These are phyloP conservation scores for Pogonus chalceus DNA, from an alignment of 1,140 invertebrate genomes.

Conservation along the genomic window DNA sequence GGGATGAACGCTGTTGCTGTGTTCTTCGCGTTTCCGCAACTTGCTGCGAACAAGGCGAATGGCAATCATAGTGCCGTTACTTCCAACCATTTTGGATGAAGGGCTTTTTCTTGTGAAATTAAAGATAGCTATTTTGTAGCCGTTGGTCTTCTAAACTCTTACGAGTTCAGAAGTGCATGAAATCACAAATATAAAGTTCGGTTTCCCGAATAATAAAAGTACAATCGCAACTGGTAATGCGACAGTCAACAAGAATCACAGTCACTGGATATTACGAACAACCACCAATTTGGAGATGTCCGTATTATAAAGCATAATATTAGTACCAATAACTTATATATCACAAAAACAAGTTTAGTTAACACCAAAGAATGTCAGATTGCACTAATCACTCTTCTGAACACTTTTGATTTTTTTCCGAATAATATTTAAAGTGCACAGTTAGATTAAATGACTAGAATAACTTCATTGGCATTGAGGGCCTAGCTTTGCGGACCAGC, in stretches of 20 bases:
- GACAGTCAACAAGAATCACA: not conserved
- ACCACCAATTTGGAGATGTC: not conserved
- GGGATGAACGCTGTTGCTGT: slow-evolving; percentile 53
- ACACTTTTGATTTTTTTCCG: no score
- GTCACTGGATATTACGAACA: not conserved
- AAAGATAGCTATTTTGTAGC: slow-evolving; percentile 34
- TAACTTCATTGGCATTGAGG: slow-evolving; percentile 12
- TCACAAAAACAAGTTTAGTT: not conserved
- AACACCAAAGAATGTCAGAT: not conserved
- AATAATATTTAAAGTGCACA: not conserved
- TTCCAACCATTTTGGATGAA: slow-evolving; percentile 56
- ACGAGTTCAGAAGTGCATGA: not conserved
- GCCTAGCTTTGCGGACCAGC: slow-evolving; percentile 16
- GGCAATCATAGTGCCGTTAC: slow-evolving; percentile 70
- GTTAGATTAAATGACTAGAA: not conserved
- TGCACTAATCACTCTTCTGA: not conserved
- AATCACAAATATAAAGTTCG: not conserved
- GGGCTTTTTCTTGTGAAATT: slow-evolving; percentile 27
- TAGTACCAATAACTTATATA: not conserved
- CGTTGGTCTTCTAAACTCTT: slow-evolving; percentile 12
- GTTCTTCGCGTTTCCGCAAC: slow-evolving; percentile 70
- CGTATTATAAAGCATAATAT: no score
- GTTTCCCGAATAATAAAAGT: not conserved
- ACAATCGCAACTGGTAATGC: not conserved
- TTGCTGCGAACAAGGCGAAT: slow-evolving; percentile 81